phyloP scores from a whole-genome alignment of 2,888 invertebrate genomes.

The Agrenia bidenticulata region DNA sequence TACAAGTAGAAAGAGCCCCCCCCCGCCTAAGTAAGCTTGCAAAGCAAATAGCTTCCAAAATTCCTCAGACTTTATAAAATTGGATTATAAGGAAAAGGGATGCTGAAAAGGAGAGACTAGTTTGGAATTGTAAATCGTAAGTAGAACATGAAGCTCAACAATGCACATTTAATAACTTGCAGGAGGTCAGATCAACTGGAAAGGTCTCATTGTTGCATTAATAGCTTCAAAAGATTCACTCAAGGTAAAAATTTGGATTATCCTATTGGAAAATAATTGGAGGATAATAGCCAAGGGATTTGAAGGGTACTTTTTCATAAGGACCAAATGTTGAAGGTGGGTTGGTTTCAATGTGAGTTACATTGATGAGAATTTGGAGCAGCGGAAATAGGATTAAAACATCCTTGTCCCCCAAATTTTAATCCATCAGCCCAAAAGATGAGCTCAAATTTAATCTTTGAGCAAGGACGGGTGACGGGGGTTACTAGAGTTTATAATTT shows the following conservation, averaged over 20 bases:
- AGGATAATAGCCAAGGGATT: not conserved
- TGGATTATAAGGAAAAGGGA: not conserved
- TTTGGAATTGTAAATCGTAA: no score
- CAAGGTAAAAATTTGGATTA: conserved; percentile 14
- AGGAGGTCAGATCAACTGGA: conserved; percentile 12
- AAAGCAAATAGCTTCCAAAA: no score
- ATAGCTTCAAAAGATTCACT: conserved; percentile 17
- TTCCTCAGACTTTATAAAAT: no score
- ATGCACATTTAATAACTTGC: no score
- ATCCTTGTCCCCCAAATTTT: not conserved
- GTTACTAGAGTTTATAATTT: no score
- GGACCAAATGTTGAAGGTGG: no score
- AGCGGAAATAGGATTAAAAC: conserved; percentile 7
- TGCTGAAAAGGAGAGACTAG: no score
- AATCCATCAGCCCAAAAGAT: not conserved
- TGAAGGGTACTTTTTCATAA: not conserved
- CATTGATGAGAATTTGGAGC: conserved; percentile 4
- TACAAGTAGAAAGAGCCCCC: no score
- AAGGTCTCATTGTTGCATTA: conserved; percentile 13
- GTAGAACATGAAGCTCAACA: no score
- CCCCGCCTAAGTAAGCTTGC: no score
- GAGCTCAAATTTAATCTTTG: not conserved
- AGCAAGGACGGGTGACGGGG: conserved; percentile 6
- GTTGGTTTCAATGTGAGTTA: not conserved
- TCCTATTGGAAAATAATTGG: conserved; percentile 18